These are phyloP conservation scores for Micronycteris hirsuta DNA, from an alignment of 2,113 vertebrate species.

Conservation along the genomic window DNA sequence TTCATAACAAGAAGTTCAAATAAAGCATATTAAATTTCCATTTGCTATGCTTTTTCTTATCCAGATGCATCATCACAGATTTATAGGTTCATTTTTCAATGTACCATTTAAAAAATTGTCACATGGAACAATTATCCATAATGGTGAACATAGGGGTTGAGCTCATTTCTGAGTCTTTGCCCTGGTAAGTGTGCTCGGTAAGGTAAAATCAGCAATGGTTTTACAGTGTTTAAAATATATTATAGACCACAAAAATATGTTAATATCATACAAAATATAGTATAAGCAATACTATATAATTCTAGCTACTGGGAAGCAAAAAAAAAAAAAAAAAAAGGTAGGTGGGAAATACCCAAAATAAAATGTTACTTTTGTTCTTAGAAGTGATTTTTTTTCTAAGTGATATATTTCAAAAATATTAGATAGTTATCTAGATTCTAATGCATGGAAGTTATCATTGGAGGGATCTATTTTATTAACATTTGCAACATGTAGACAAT, in stretches of 20 bases:
- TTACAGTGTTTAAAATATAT: neutral
- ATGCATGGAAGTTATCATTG: neutral
- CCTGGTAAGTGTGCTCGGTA: neutral
- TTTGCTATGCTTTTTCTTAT: neutral
- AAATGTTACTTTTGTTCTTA: neutral
- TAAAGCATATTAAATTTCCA: neutral
- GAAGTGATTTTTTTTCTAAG: neutral
- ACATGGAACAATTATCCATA: neutral
- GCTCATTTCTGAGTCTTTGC: neutral
- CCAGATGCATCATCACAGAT: neutral
- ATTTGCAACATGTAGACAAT: neutral
- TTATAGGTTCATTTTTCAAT: neutral
- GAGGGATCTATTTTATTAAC: neutral
- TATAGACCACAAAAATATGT: neutral
- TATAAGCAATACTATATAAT: neutral
- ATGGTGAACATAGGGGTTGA: neutral
- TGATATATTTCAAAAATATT: neutral
- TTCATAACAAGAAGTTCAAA: conserved; percentile 32
- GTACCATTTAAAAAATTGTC: neutral
- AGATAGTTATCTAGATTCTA: neutral
- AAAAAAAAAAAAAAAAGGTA: neutral
- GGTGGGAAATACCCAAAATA: neutral
- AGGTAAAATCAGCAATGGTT: neutral
- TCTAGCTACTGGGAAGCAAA: neutral
- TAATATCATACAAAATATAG: neutral